Conservation (phyloP, 2,888 invertebrate genomes). For the Pachymerium ferrugineum region DNA sequence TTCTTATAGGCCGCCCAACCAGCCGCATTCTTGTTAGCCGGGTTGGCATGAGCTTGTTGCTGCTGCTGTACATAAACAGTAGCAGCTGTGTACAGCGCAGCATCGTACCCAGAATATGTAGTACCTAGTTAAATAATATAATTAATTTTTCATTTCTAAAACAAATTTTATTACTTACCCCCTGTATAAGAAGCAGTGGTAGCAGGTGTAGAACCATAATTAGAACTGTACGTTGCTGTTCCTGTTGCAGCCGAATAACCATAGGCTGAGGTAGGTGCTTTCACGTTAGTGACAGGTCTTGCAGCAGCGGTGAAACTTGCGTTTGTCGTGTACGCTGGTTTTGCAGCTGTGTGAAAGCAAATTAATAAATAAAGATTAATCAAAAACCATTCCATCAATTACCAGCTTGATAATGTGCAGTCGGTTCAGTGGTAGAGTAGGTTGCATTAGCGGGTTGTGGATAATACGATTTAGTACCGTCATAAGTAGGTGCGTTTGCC, state of each 20-base stretch:
- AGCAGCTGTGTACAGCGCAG: conserved; percentile 90
- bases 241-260: conserved; percentile 37
- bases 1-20: conserved; percentile 40
- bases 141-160: conserved; percentile 29
- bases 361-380: conserved; percentile 32
- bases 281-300: conserved; percentile 42
- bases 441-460: conserved; percentile 66
- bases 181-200: conserved; percentile 42
- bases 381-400: conserved; percentile 30
- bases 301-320: conserved; percentile 42
- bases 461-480: conserved; percentile 76
- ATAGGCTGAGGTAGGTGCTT: conserved; percentile 39
- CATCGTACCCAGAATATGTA: conserved; percentile 70
- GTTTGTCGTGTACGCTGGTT: conserved; percentile 43
- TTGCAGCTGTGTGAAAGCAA: conserved; percentile 39
- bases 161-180: neutral
- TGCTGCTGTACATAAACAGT: conserved; percentile 90
- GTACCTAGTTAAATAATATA: neutral
- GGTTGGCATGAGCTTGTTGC: conserved; percentile 38
- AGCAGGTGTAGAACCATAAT: conserved; percentile 37
- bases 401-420: conserved; percentile 47
- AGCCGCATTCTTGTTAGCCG: conserved; percentile 38
- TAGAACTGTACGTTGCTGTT: conserved; percentile 38
- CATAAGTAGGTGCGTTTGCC: conserved; percentile 55
- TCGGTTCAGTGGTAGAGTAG: conserved; percentile 57